Percentiles rank a stretch among this genome's conserved stretches.
phyloP scores from a whole-genome alignment of 53 echinoderm and acorn worm species.

The Luidia sarsii region DNA sequence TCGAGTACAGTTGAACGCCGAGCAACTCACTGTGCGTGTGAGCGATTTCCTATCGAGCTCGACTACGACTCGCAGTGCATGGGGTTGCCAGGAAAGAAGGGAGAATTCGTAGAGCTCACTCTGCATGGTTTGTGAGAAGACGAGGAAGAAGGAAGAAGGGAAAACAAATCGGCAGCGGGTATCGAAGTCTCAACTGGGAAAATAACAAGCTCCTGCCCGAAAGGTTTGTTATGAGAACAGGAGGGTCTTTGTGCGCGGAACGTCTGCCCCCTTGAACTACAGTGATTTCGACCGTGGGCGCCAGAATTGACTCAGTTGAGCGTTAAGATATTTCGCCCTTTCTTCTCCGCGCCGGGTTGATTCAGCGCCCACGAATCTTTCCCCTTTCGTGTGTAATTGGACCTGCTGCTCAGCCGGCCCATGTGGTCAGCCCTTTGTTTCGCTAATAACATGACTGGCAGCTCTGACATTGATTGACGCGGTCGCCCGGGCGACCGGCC shows the following conservation, averaged over 20 bases:
- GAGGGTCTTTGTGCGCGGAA: slow-evolving; percentile 29
- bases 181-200: slow-evolving; percentile 18
- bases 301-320: slow-evolving; percentile 55
- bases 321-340: slow-evolving; percentile 67
- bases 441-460: slow-evolving; percentile 92
- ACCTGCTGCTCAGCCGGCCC: slow-evolving; percentile 94
- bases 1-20: background rate
- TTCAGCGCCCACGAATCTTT: slow-evolving; percentile 46
- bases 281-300: slow-evolving; percentile 55
- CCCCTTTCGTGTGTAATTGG: slow-evolving; percentile 66
- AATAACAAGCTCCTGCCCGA: slow-evolving; percentile 3
- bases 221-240: slow-evolving; percentile 40
- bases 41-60: slow-evolving; percentile 31
- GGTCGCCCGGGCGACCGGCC: slow-evolving; percentile 93
- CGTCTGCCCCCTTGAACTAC: slow-evolving; percentile 51
- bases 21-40: slow-evolving; percentile 48
- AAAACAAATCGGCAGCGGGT: no score
- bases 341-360: slow-evolving; percentile 43
- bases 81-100: background rate
- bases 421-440: slow-evolving; percentile 97
- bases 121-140: no score
- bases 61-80: slow-evolving; percentile 10
- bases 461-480: slow-evolving; percentile 97
- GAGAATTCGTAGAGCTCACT: slow-evolving; percentile 12
- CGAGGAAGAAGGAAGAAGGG: background rate